A percentile compares a stretch with the other conserved stretches of the same genome.
Evolutionary conservation across 2,113 vertebrate species (phyloP).

Genomic region (Datnioides undecimradiatus): DNA sequence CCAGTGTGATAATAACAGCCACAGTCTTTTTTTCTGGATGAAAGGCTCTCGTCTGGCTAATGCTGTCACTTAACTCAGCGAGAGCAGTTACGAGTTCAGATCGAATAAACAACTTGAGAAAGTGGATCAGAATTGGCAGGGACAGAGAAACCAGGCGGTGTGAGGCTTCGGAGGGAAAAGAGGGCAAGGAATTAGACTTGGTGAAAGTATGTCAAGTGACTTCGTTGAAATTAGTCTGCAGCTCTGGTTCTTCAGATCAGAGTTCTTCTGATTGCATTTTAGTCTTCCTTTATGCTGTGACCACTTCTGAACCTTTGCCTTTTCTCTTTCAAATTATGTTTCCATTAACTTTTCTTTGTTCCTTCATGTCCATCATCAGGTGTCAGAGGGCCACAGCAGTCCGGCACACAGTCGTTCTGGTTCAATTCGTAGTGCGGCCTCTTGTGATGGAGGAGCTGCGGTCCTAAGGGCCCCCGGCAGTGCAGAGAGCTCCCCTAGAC

Average conservation of each 20-base stretch:
- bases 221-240: conserved; percentile 54
- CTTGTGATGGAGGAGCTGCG: conserved; percentile 64
- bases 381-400: conserved; percentile 82
- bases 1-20: conserved; percentile 55
- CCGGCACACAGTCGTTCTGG: conserved; percentile 84
- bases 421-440: conserved; percentile 73
- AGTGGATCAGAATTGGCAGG: conserved; percentile 54
- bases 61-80: conserved; percentile 58
- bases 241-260: conserved; percentile 32
- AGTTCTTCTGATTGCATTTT: conserved; percentile 34
- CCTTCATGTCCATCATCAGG: conserved; percentile 75
- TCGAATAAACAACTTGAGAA: conserved; percentile 36
- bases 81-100: conserved; percentile 35
- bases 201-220: conserved; percentile 60
- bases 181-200: conserved; percentile 55
- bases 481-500: conserved; percentile 82
- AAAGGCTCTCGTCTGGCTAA: conserved; percentile 44
- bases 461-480: conserved; percentile 76
- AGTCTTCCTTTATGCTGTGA: not conserved
- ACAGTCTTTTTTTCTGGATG: conserved; percentile 46
- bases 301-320: not conserved
- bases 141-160: conserved; percentile 28
- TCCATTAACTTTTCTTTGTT: not conserved
- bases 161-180: conserved; percentile 28
- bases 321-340: not conserved